Base-by-base conservation (phyloP, 2,797 vertebrate genomes). In the Novumbra hubbsi region DNA sequence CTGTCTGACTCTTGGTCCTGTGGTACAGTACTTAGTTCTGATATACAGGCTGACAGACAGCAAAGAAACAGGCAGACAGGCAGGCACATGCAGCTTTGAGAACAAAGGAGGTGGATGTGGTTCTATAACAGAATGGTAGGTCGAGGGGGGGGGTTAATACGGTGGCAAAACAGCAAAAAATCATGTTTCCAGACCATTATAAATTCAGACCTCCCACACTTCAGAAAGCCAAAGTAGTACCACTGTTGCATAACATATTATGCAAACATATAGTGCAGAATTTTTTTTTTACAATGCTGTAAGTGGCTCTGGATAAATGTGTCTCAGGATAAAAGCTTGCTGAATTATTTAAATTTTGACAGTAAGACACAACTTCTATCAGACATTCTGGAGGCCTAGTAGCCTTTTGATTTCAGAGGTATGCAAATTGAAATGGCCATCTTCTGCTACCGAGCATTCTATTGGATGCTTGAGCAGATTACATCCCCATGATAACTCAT, bases 71-170 rank as follows among this genome's bases (percentile, higher is more conserved):
- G 83, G 75, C 68, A 63, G 48, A 55, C 62, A 72, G 75, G 78
- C 72, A 63, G 74, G 72, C 73, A 68, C 27, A 49, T 72, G 24
- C n/a, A 76, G 32, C 68, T 76, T 73, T 74, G 71, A 79, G 77
- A 84, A 60, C 55, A 60, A 11, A 60, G 55, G 21, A 83, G 77
- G 78, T 80, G 73, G 76, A 84, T 76, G 72, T 73, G 48, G 77
- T 64, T 38, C 34, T 60, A 14, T 74, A 21, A 82, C 52, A 28
- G 77, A 79, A 78, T 71, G 72, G 66, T 70, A 19, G 41, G 72
- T 65, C 28, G 70, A 62, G 14, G 19, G 28, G 73, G 57, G 66
- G 17, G 28, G 41, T 60, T n/a, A 57, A 64, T 8, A 63, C 71
- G n/a, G 70, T 67, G 7, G 14, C 27, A 38, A 11, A 41, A 28